Evolutionary conservation across 2,113 vertebrate genomes (phyloP).

Genomic region (Ptyas mucosa): DNA sequence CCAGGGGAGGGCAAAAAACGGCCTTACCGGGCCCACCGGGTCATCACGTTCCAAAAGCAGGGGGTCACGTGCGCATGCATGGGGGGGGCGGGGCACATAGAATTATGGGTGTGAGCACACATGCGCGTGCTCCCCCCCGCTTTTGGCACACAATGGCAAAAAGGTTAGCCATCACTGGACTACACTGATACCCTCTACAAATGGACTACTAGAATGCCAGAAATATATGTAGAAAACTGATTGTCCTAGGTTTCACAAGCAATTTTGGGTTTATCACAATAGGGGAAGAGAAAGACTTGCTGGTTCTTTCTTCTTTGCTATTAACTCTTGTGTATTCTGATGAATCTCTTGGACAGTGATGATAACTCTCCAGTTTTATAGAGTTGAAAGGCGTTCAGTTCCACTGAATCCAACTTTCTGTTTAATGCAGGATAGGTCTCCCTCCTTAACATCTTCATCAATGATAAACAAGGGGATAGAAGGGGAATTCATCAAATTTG

Average conservation of each 20-base stretch:
- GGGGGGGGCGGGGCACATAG: too few relatives aligned
- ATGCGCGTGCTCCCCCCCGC: too few relatives aligned
- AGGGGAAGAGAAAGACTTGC: neutral
- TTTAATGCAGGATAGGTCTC: neutral
- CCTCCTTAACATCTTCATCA: neutral
- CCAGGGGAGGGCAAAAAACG: too few relatives aligned
- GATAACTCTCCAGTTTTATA: neutral
- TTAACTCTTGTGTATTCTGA: neutral
- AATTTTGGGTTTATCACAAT: neutral
- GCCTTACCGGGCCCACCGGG: too few relatives aligned
- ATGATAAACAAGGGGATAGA: neutral
- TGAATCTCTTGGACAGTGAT: neutral
- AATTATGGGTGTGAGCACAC: too few relatives aligned
- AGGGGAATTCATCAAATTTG: neutral
- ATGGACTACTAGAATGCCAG: neutral
- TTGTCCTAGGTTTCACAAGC: neutral
- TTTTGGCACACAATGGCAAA: too few relatives aligned
- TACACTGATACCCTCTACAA: neutral
- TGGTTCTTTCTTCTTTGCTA: neutral
- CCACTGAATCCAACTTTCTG: neutral
- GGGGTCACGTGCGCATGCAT: too few relatives aligned
- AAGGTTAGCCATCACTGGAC: too few relatives aligned
- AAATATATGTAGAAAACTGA: neutral
- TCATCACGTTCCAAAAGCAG: too few relatives aligned
- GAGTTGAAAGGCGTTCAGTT: neutral